A percentile compares a stretch with the other conserved stretches of the same genome.
These are phyloP conservation scores for Brotula barbata DNA, from an alignment of 2,797 vertebrate species.

Conservation along the genomic window DNA sequence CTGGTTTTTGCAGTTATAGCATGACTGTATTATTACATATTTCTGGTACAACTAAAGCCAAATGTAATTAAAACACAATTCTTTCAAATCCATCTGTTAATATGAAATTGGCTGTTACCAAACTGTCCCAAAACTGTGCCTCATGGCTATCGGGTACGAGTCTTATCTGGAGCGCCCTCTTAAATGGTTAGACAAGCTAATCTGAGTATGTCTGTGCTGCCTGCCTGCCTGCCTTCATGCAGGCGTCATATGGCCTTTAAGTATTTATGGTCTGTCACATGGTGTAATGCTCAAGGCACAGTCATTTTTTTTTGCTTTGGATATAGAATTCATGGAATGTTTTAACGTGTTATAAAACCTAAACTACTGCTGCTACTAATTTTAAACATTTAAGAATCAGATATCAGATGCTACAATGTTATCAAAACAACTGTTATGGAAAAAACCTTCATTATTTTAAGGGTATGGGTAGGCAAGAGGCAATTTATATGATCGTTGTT, in stretches of 20 bases:
- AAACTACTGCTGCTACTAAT: background rate
- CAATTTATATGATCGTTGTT: too few relatives aligned
- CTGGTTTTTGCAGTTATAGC: background rate
- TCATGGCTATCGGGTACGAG: conserved; percentile 1
- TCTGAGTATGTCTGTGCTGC: conserved; percentile 18
- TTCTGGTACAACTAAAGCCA: background rate
- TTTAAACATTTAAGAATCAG: conserved; percentile 3
- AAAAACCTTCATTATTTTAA: background rate
- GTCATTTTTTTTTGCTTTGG: background rate
- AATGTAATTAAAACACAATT: background rate
- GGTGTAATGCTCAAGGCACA: conserved; percentile 28
- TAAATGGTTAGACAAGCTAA: conserved; percentile 24
- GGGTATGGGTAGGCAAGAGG: background rate
- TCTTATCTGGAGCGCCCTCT: conserved; percentile 11
- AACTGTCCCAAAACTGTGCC: conserved; percentile 9
- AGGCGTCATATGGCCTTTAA: conserved; percentile 70
- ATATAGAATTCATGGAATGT: background rate
- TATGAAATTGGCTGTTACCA: background rate
- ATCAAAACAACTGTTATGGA: background rate
- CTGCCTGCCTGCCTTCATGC: conserved; percentile 32
- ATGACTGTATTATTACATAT: background rate
- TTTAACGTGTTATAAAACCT: background rate
- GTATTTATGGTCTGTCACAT: conserved; percentile 72
- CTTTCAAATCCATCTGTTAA: conserved; percentile 1
- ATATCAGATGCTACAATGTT: conserved; percentile 4